Evolutionary conservation across 2,888 invertebrate genomes (phyloP), one percentile per base, ranked within the genome.

Genomic region (Koerneria pararmatus): DNA sequence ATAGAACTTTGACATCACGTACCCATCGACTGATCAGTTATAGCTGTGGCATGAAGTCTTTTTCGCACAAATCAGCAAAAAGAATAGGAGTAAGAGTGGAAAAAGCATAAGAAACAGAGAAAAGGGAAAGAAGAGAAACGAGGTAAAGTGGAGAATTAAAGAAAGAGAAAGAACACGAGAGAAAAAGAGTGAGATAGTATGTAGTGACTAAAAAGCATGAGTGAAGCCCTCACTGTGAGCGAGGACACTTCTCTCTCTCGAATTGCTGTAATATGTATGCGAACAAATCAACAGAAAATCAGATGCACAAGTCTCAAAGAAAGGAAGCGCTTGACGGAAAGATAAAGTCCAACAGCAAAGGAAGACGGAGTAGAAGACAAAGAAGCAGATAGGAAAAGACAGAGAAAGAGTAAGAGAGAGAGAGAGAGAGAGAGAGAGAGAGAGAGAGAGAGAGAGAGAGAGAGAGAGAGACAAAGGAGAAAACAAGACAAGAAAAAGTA

Each of bases 351-450:
- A 22, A 51, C 8, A 19, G 22, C 53, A 24, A 51, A 51, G 6
- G 24, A 8, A n/a, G 8, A 8, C 6, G 22, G 6, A 51, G 53
- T 6, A n/a, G 24, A 8, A n/a, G 24, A 11, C 8, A n/a, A 51
- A 51, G 53, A 22, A 24, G 53, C 57, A 22, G 58, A 58, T 35
- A 58, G 58, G 27, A 58, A 41, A n/a, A 29, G 37, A 37, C 60
- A 32, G 48, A 62, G 29, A 53, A 62, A 34, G 27, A 27, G 37
- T 29, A 56, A 11, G 56, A 32, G 31, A 29, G 5, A 56, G 56
- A n/a, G 27, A 37, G 8, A 35, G 35, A 35, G 24, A 58, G 37
- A 58, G 35, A 6, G 58, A 24, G 41, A 41, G 41, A 41, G 41
- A 41, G 41, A 41, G 41, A 41, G 41, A 41, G 41, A 41, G 41